Evolutionary conservation across 2,888 invertebrate genomes (phyloP).

Genomic region (Tortricodes alternella): DNA sequence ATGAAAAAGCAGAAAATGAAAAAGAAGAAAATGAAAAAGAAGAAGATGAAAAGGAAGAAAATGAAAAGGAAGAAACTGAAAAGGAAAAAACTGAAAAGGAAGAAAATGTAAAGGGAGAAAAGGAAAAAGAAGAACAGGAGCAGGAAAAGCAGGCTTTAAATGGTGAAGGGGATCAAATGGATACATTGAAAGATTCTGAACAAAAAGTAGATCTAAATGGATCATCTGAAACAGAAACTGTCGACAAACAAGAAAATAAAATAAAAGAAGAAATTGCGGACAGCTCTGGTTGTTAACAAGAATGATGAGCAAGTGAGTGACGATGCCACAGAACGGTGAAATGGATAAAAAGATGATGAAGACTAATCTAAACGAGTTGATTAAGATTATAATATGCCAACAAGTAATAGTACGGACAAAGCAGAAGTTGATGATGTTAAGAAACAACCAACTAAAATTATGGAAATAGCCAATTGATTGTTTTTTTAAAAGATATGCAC

Average conservation of each 20-base stretch:
- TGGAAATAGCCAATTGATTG: neutral
- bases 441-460: constrained; percentile 20
- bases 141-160: too few species aligned
- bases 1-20: too few species aligned
- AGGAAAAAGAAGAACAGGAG: too few species aligned
- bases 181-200: constrained; percentile 1
- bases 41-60: too few species aligned
- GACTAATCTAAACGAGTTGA: constrained; percentile 56
- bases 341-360: constrained; percentile 68
- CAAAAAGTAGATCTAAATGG: constrained; percentile 17
- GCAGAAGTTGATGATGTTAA: constrained; percentile 36
- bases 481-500: neutral
- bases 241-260: neutral
- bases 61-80: too few species aligned
- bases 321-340: constrained; percentile 55
- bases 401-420: constrained; percentile 37
- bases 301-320: constrained; percentile 32
- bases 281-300: constrained; percentile 31
- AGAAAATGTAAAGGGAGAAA: too few species aligned
- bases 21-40: too few species aligned
- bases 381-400: constrained; percentile 33
- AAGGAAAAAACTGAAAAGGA: too few species aligned
- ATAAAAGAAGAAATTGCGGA: neutral
- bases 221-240: constrained; percentile 28
- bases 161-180: neutral